These are phyloP conservation scores for Alectoris magna DNA, from an alignment of 2,797 vertebrate genomes.

Conservation along the genomic window DNA sequence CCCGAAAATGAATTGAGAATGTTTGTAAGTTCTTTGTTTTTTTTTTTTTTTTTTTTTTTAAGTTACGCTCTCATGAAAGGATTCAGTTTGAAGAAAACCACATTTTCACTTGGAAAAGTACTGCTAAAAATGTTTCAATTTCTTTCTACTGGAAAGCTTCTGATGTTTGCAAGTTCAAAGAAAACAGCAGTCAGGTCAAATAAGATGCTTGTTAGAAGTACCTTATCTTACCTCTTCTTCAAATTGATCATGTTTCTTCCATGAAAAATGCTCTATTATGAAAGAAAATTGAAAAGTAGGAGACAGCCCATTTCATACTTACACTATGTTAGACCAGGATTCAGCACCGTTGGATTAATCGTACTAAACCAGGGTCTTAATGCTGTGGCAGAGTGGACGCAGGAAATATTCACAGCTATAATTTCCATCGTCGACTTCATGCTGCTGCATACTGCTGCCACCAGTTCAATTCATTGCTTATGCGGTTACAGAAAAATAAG, in stretches of 20 bases:
- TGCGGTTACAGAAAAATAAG: not conserved
- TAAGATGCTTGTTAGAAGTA: not conserved
- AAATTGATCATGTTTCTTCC: not conserved
- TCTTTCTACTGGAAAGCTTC: not conserved
- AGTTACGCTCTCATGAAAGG: not conserved
- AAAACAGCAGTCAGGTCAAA: constrained; percentile 10
- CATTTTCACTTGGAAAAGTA: not conserved
- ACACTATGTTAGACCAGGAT: not conserved
- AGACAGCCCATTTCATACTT: not conserved
- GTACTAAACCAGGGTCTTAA: not conserved
- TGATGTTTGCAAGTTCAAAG: not conserved
- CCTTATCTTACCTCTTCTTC: not conserved
- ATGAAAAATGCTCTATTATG: constrained; percentile 13
- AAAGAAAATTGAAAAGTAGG: constrained; percentile 14
- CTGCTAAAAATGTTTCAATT: not conserved
- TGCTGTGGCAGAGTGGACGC: not conserved
- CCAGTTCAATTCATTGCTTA: constrained; percentile 47
- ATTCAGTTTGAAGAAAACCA: not conserved
- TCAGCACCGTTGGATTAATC: not conserved
- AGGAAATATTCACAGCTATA: not conserved
- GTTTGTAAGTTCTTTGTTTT: not conserved
- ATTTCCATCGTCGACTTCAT: not conserved
- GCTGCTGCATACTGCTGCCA: not conserved
- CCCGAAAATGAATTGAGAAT: not conserved
- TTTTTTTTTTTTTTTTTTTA: not conserved